These are phyloP conservation scores for Bradypus variegatus DNA, from an alignment of 2,797 vertebrate genomes.

Conservation along the genomic window DNA sequence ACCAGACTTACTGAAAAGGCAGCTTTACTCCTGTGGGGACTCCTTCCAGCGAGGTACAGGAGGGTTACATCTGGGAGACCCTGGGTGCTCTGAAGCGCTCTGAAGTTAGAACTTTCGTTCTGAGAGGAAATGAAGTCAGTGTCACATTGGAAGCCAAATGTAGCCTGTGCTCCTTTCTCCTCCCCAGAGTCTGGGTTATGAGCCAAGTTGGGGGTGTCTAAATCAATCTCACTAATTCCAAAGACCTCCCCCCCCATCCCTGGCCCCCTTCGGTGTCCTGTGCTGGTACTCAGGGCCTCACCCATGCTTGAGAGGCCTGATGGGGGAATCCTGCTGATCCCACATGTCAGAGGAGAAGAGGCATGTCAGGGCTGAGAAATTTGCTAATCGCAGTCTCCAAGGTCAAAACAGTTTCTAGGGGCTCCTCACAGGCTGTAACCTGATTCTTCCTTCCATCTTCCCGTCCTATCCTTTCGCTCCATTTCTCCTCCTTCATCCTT, in stretches of 20 bases:
- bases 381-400: neutral
- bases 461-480: neutral
- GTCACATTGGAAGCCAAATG: conserved; percentile 19
- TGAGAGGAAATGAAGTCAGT: conserved; percentile 42
- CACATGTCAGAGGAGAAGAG: neutral
- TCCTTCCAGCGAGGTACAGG: neutral
- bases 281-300: neutral
- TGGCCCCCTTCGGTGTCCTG: neutral
- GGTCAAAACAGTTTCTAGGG: neutral
- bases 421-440: neutral
- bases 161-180: conserved; percentile 20
- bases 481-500: neutral
- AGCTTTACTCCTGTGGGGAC: neutral
- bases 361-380: neutral
- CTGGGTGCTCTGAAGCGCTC: neutral
- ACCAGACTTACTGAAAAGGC: neutral
- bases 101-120: conserved; percentile 23
- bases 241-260: neutral
- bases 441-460: neutral
- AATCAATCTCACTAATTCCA: neutral
- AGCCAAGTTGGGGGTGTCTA: neutral
- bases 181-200: neutral
- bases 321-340: neutral
- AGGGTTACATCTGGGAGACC: neutral
- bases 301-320: neutral